These are phyloP conservation scores for Berghia stephanieae DNA, from an alignment of 1,140 invertebrate species.

Conservation along the genomic window DNA sequence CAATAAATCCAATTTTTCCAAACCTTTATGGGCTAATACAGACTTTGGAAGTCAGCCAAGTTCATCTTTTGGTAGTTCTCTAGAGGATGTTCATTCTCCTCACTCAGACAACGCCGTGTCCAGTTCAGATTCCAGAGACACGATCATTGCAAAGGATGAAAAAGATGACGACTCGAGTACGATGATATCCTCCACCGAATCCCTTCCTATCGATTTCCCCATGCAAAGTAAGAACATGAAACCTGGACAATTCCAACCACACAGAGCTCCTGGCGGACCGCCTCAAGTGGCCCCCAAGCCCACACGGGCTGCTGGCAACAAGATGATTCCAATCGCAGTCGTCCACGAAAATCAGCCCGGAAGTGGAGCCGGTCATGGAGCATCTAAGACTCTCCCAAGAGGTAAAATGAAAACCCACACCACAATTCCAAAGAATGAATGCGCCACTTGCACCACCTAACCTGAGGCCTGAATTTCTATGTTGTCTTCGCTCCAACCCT, in stretches of 20 bases:
- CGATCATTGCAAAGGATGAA: constrained; percentile 38
- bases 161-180: not conserved
- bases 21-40: constrained; percentile 41
- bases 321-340: constrained; percentile 39
- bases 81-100: constrained; percentile 30
- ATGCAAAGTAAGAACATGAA: not conserved
- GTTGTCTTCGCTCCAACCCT: no score
- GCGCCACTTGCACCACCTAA: no score
- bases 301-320: not conserved
- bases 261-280: no score
- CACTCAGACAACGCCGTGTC: constrained; percentile 41
- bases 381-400: no score
- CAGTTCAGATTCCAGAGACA: constrained; percentile 43
- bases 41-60: constrained; percentile 16
- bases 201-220: constrained; percentile 11
- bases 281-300: constrained; percentile 8
- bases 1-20: no score
- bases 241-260: no score
- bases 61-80: not conserved
- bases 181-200: constrained; percentile 1
- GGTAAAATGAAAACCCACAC: no score
- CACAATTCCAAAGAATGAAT: no score
- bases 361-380: no score
- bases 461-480: no score
- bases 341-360: constrained; percentile 45